Evolutionary conservation across 2,888 invertebrate genomes (phyloP).

Genomic region (Blera fallax): DNA sequence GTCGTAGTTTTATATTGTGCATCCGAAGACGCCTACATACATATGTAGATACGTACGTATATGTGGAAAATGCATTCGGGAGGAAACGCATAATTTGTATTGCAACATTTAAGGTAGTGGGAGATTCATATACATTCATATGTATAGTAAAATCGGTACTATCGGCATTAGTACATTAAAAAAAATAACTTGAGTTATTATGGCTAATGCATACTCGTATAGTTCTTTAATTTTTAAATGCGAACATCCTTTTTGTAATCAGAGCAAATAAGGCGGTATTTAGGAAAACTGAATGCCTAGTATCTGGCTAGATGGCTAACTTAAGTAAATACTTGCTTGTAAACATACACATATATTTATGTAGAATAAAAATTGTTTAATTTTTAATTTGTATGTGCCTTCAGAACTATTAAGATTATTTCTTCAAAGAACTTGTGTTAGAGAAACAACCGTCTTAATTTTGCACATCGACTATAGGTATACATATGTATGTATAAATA

Average conservation of each 20-base stretch:
- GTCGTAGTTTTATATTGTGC: slow-evolving; percentile 29
- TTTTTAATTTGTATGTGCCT: too few relatives aligned
- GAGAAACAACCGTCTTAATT: too few relatives aligned
- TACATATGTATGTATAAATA: too few relatives aligned
- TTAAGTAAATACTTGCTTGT: too few relatives aligned
- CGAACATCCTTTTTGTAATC: background rate
- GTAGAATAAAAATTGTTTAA: too few relatives aligned
- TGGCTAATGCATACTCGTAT: background rate
- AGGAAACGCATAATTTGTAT: background rate
- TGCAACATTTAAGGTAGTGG: background rate
- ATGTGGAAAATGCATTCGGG: background rate
- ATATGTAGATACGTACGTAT: background rate
- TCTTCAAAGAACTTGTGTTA: too few relatives aligned
- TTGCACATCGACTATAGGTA: too few relatives aligned
- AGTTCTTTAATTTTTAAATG: background rate
- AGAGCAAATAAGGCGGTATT: background rate
- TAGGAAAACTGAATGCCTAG: background rate
- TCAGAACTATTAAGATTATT: too few relatives aligned
- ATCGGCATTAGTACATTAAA: background rate
- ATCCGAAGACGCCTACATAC: background rate
- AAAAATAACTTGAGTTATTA: background rate
- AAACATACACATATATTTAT: too few relatives aligned
- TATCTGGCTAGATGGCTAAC: too few relatives aligned
- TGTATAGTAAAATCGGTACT: background rate
- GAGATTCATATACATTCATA: background rate